phyloP scores from a whole-genome alignment of 37 sponge, comb jelly and placozoan genomes.

The Lycopodina hypogea region DNA sequence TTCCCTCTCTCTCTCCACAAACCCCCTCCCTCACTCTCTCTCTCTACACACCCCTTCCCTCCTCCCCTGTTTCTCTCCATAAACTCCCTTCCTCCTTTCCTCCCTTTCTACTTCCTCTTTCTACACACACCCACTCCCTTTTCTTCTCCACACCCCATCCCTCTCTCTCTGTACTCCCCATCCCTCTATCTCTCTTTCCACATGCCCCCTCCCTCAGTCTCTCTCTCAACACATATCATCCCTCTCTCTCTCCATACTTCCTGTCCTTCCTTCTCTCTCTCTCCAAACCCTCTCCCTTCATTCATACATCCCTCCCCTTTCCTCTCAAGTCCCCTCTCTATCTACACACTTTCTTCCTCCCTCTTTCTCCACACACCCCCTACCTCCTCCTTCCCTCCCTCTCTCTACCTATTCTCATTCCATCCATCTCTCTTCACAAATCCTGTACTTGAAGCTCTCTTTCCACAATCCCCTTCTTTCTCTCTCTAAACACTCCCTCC shows the following conservation, averaged over 20 bases:
- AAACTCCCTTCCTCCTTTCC: too few relatives aligned
- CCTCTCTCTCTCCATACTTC: not conserved
- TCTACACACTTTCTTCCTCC: not conserved
- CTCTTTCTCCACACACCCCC: not conserved
- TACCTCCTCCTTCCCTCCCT: not conserved
- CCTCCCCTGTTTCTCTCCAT: not conserved
- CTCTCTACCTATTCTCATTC: not conserved
- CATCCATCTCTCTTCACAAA: not conserved
- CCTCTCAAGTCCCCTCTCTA: too few relatives aligned
- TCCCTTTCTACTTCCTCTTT: not conserved
- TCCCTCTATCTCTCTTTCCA: too few relatives aligned
- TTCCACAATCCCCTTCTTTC: not conserved
- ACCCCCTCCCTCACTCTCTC: not conserved
- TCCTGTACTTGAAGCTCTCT: not conserved
- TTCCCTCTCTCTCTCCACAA: not conserved
- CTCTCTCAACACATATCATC: not conserved
- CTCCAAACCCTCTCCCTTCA: not conserved
- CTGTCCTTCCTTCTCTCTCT: not conserved
- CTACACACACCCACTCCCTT: not conserved
- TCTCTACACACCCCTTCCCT: not conserved
- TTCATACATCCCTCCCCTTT: not conserved
- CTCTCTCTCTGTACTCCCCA: too few relatives aligned
- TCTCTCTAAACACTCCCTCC: not conserved
- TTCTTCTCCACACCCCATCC: too few relatives aligned
- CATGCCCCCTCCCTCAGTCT: not conserved